Conservation (phyloP, 2,797 vertebrate genomes). For the Crocodylus rhombifer region DNA sequence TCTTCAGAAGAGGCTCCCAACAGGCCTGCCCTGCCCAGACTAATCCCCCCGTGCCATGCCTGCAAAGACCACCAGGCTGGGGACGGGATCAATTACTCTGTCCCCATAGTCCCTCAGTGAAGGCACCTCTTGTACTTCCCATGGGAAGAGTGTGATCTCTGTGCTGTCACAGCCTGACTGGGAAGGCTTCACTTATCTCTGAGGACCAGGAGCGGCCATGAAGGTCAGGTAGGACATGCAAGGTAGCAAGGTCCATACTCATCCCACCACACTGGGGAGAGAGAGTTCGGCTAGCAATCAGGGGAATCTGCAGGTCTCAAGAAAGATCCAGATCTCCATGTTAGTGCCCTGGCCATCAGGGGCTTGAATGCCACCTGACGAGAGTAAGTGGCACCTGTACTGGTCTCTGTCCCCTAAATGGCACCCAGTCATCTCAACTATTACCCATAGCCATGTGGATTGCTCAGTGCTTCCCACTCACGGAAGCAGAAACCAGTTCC, state of each 20-base stretch:
- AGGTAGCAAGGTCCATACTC: not conserved
- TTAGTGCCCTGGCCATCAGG: not conserved
- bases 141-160: not conserved
- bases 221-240: not conserved
- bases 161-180: not conserved
- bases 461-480: too few relatives aligned
- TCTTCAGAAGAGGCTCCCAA: not conserved
- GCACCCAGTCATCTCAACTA: not conserved
- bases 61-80: not conserved
- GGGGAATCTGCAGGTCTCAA: not conserved
- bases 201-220: not conserved
- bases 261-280: not conserved
- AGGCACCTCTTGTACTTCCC: not conserved
- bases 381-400: not conserved
- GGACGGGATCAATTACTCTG: not conserved
- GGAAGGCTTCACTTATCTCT: not conserved
- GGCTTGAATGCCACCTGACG: not conserved
- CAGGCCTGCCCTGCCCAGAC: not conserved
- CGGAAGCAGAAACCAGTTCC: too few relatives aligned
- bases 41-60: not conserved
- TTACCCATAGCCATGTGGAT: too few relatives aligned
- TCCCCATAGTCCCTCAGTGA: not conserved
- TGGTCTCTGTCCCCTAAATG: not conserved
- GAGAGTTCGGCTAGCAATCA: not conserved
- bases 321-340: not conserved